These are phyloP conservation scores for Urocyon cinereoargenteus DNA, from an alignment of 2,797 vertebrate genomes.

Conservation along the genomic window DNA sequence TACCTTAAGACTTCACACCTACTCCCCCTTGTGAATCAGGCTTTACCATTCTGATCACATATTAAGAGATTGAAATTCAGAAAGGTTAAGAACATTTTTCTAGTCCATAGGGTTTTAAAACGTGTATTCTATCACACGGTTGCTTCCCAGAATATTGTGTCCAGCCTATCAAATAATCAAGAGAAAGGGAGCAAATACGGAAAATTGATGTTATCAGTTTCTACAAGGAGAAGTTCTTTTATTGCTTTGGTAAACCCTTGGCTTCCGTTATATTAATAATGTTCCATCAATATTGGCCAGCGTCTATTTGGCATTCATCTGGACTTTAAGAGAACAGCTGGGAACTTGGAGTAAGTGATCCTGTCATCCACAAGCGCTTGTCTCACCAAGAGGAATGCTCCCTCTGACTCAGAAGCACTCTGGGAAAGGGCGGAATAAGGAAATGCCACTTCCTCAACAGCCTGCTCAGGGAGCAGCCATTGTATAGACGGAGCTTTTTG, in stretches of 20 bases:
- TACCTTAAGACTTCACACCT: constrained; percentile 6
- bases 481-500: neutral
- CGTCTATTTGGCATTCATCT: neutral
- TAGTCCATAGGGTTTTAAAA: neutral
- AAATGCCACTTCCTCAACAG: neutral
- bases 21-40: neutral
- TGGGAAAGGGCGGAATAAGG: neutral
- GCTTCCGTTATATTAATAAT: neutral
- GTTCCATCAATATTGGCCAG: neutral
- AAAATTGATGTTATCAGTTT: neutral
- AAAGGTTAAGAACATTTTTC: constrained; percentile 24
- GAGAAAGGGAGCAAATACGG: neutral
- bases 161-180: neutral
- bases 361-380: neutral
- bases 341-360: neutral
- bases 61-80: constrained; percentile 28
- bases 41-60: constrained; percentile 34
- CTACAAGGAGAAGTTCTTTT: neutral
- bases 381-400: neutral
- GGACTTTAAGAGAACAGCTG: neutral
- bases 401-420: neutral
- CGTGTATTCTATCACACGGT: neutral
- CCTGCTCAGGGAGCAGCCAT: neutral
- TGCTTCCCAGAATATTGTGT: neutral
- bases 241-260: neutral